Conservation (phyloP, 2,888 invertebrate genomes). For the Dendrolimus pini region DNA sequence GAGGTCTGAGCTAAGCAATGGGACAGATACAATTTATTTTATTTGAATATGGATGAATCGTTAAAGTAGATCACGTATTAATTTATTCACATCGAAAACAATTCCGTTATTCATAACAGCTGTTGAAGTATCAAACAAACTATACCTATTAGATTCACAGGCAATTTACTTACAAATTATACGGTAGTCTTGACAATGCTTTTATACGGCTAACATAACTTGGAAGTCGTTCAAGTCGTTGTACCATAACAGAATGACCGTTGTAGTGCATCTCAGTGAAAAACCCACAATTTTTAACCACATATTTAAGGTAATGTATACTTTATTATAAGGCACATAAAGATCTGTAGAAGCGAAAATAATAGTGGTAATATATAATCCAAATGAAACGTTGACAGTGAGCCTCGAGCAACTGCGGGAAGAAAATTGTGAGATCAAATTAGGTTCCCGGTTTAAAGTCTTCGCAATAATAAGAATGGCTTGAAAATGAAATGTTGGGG, state of each 20-base stretch:
- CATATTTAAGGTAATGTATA: conserved; percentile 15
- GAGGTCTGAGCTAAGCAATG: no score
- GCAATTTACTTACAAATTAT: no score
- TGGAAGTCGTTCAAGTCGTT: conserved; percentile 55
- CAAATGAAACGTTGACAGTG: conserved; percentile 68
- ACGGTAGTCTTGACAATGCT: conserved; percentile 15
- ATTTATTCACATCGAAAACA: no score
- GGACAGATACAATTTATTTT: no score
- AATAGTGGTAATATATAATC: conserved; percentile 47
- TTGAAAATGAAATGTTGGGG: conserved; percentile 41
- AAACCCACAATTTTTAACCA: conserved; percentile 19
- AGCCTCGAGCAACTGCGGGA: conserved; percentile 48
- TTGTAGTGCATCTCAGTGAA: conserved; percentile 40
- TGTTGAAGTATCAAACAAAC: no score
- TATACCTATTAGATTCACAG: no score
- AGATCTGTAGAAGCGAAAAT: conserved; percentile 12
- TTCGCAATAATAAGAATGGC: conserved; percentile 52
- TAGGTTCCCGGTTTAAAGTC: conserved; percentile 53
- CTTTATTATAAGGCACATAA: conserved; percentile 18
- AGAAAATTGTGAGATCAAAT: conserved; percentile 69
- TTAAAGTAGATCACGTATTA: no score
- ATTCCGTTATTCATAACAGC: no score
- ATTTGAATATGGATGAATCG: no score
- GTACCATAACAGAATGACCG: conserved; percentile 54
- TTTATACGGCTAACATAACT: conserved; percentile 58